Percentiles rank a stretch among this genome's conserved stretches.
Conservation (phyloP, 1,140 invertebrate genomes). For the Zaprionus kolodkinae region DNA sequence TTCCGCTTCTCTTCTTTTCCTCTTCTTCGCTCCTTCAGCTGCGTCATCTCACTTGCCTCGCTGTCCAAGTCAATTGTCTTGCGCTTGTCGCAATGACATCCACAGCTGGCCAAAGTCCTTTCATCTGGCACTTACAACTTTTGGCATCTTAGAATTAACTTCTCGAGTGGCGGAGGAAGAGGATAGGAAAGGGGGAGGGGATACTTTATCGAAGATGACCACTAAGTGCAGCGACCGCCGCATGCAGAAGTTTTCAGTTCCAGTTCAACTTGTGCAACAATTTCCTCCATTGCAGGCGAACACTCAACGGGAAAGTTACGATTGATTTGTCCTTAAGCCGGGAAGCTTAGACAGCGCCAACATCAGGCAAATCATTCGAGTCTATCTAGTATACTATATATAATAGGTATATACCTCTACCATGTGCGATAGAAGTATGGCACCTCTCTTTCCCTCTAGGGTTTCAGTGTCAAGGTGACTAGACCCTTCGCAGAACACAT, state of each 20-base stretch:
- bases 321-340: neutral
- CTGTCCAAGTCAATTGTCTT: conserved; percentile 1
- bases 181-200: neutral
- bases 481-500: neutral
- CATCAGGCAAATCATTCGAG: neutral
- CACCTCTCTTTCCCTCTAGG: neutral
- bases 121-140: conserved; percentile 20
- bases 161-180: neutral
- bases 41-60: neutral
- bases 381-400: neutral
- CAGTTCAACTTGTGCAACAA: neutral
- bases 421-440: too few species aligned
- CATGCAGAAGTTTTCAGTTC: neutral
- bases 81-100: conserved; percentile 1
- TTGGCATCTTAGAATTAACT: conserved; percentile 24
- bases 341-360: neutral
- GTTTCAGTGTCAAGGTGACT: neutral
- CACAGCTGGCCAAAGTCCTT: conserved; percentile 18
- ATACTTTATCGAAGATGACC: neutral
- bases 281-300: neutral
- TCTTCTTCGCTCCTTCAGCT: neutral
- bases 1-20: neutral
- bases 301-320: neutral
- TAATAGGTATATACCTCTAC: too few species aligned
- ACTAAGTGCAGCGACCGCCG: conserved; percentile 11